phyloP scores from a whole-genome alignment of 2,888 invertebrate genomes.

The Meteorus colon region DNA sequence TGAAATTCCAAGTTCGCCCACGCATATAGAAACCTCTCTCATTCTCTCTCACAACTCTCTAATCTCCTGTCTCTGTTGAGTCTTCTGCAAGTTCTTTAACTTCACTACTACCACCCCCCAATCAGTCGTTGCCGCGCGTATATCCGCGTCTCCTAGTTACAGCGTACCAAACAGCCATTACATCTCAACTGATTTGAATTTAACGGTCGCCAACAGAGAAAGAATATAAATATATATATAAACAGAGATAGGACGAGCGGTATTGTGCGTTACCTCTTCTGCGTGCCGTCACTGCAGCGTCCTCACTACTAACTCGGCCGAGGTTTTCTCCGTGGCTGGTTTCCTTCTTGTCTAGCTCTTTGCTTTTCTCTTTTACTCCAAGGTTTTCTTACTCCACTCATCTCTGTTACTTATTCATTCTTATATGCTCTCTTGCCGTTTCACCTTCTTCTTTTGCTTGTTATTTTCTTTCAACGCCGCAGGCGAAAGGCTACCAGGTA shows the following conservation, averaged over 20 bases:
- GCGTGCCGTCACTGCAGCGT: slow-evolving; percentile 15
- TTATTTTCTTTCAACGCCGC: slow-evolving; percentile 39
- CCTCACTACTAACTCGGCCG: slow-evolving; percentile 35
- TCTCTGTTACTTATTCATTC: slow-evolving; percentile 41
- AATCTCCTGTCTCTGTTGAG: slow-evolving; percentile 38
- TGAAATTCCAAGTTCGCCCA: slow-evolving; percentile 46
- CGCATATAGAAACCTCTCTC: slow-evolving; percentile 40
- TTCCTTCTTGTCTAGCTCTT: slow-evolving; percentile 2
- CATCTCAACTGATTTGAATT: slow-evolving; percentile 65
- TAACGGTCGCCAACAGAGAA: slow-evolving; percentile 59
- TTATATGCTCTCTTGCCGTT: slow-evolving; percentile 31
- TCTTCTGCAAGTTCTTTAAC: background rate
- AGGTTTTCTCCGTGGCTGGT: slow-evolving; percentile 13
- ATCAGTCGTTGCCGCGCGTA: slow-evolving; percentile 43
- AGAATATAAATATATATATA: background rate
- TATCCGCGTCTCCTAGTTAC: slow-evolving; percentile 61
- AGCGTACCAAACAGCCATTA: slow-evolving; percentile 56
- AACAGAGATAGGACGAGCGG: slow-evolving; percentile 18
- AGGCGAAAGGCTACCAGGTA: slow-evolving; percentile 45
- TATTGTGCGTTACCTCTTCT: slow-evolving; percentile 56
- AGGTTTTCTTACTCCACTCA: slow-evolving; percentile 29
- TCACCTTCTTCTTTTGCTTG: slow-evolving; percentile 38
- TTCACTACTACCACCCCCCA: slow-evolving; percentile 35
- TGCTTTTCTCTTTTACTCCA: slow-evolving; percentile 3
- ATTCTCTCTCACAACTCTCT: slow-evolving; percentile 39